These are phyloP conservation scores for Calonectris borealis DNA, from an alignment of 2,113 vertebrate species.

Conservation along the genomic window DNA sequence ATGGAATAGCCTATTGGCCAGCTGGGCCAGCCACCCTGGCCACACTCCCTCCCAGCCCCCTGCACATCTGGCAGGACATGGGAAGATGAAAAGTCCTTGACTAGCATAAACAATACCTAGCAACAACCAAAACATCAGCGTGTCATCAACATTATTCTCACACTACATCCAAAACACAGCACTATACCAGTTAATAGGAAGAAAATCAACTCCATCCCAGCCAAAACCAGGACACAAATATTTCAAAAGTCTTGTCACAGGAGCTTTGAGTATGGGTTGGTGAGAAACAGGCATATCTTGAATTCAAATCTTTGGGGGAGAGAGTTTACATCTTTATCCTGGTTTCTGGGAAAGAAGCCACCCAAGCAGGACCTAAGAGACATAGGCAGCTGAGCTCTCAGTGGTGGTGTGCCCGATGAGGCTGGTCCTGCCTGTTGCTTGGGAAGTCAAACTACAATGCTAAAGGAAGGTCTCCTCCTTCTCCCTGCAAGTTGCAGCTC, in stretches of 20 bases:
- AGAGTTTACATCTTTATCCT: not conserved
- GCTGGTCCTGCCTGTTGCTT: fast-evolving
- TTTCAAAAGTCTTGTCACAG: not conserved
- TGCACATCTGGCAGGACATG: too few species aligned
- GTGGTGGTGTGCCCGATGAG: fast-evolving
- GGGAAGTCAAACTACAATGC: not conserved
- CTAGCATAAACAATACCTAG: too few species aligned
- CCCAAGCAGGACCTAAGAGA: not conserved
- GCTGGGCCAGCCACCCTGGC: too few species aligned
- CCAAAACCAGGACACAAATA: too few species aligned
- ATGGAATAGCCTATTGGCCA: too few species aligned
- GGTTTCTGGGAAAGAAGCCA: not conserved
- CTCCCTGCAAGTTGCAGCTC: not conserved
- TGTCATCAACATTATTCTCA: too few species aligned
- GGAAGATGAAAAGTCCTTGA: too few species aligned
- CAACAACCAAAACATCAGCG: too few species aligned
- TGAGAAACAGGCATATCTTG: not conserved
- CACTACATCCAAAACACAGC: too few species aligned
- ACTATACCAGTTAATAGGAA: too few species aligned
- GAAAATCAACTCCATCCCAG: too few species aligned
- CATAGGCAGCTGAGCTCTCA: not conserved
- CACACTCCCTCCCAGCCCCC: too few species aligned
- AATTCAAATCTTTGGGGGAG: fast-evolving
- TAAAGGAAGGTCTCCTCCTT: not conserved
- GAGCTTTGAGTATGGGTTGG: not conserved